Evolutionary conservation across 1,140 invertebrate species (phyloP).

Genomic region (Rhagoletis pomonella): DNA sequence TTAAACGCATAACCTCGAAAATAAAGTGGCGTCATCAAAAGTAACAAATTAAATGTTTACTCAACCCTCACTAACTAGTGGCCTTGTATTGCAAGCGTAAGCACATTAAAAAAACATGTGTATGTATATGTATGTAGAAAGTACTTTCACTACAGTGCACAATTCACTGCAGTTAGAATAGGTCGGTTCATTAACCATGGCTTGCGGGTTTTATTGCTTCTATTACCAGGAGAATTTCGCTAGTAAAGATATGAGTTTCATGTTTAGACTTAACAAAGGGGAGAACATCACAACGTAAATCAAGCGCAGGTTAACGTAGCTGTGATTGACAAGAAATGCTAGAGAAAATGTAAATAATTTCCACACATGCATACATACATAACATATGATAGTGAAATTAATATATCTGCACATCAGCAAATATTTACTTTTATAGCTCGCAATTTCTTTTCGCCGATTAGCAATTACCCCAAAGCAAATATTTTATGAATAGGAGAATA

Average conservation of each 20-base stretch:
- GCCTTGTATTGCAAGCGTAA: background rate
- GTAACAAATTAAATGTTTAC: conserved; percentile 45
- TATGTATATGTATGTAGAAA: background rate
- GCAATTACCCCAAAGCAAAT: background rate
- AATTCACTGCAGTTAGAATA: background rate
- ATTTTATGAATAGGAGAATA: background rate
- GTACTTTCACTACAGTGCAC: background rate
- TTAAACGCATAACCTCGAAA: conserved; percentile 1
- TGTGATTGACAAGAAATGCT: background rate
- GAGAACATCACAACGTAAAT: background rate
- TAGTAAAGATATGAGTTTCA: background rate
- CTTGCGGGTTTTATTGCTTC: conserved; percentile 16
- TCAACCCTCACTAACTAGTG: background rate
- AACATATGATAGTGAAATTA: background rate
- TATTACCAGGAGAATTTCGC: background rate
- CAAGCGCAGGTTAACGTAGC: background rate
- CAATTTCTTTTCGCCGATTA: conserved; percentile 13
- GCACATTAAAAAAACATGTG: background rate
- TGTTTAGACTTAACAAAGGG: background rate
- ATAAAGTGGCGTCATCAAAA: conserved; percentile 43
- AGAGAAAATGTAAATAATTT: background rate
- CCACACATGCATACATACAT: background rate
- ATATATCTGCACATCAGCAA: conserved; percentile 17
- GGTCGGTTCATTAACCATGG: background rate
- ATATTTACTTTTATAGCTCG: conserved; percentile 24